Percentiles rank a stretch among this genome's conserved stretches.
Evolutionary conservation across 2,888 invertebrate species (phyloP).

Genomic region (Osmoderma eremita): DNA sequence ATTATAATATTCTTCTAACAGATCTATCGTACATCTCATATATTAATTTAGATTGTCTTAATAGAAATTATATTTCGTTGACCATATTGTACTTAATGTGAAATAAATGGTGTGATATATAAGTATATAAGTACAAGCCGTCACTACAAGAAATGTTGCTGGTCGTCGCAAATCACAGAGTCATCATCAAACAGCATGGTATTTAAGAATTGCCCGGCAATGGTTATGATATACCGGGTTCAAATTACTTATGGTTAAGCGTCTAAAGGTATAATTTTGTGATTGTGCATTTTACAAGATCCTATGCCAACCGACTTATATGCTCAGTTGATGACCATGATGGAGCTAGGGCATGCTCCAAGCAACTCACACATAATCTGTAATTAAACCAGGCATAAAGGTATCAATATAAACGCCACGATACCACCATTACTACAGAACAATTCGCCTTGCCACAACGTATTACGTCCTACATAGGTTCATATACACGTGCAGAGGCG

Average conservation of each 20-base stretch:
- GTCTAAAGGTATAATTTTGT: slow-evolving; percentile 1
- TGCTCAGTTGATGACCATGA: slow-evolving; percentile 22
- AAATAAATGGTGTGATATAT: too few species aligned
- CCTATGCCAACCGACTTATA: not conserved
- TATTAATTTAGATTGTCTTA: too few species aligned
- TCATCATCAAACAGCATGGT: too few species aligned
- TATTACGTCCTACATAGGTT: too few species aligned
- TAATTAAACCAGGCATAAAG: slow-evolving; percentile 31
- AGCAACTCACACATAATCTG: slow-evolving; percentile 32
- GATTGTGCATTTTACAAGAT: not conserved
- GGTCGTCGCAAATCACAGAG: too few species aligned
- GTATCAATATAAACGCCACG: slow-evolving; percentile 24
- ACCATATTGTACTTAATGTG: too few species aligned
- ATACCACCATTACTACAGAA: slow-evolving; percentile 19
- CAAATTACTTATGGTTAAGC: slow-evolving; percentile 10
- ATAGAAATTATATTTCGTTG: too few species aligned
- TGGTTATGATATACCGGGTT: not conserved
- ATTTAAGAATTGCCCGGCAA: slow-evolving; percentile 14
- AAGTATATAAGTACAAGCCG: too few species aligned
- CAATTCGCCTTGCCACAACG: slow-evolving; percentile 10
- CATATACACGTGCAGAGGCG: not conserved
- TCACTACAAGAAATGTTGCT: too few species aligned
- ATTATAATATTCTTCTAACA: too few species aligned
- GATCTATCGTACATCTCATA: too few species aligned
- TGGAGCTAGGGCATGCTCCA: slow-evolving; percentile 11